Conservation (phyloP, 2,113 vertebrate species). For the Galeopterus variegatus region DNA sequence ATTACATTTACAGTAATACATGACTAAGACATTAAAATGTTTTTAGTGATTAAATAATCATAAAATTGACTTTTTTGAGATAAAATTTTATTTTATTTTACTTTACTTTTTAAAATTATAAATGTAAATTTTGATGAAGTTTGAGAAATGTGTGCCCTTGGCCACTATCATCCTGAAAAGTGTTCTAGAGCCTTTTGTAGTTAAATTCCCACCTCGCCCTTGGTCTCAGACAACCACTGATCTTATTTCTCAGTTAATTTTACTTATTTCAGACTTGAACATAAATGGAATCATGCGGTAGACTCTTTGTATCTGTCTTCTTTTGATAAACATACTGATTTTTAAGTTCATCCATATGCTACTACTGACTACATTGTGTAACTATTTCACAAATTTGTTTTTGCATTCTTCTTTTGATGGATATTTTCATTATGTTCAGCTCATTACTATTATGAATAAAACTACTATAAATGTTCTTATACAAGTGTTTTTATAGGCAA, state of each 20-base stretch:
- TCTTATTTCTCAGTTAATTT: neutral
- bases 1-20: neutral
- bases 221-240: neutral
- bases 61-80: neutral
- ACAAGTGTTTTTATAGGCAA: neutral
- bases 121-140: neutral
- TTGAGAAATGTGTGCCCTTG: neutral
- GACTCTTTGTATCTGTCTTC: neutral
- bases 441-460: constrained; percentile 17
- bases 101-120: too few species aligned
- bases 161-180: neutral
- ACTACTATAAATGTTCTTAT: neutral
- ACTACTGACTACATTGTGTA: neutral
- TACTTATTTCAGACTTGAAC: neutral
- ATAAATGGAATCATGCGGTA: neutral
- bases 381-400: neutral
- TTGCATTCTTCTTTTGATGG: neutral
- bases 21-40: neutral
- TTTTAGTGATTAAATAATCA: neutral
- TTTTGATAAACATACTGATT: constrained; percentile 26
- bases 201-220: neutral
- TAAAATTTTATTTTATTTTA: neutral
- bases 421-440: neutral
- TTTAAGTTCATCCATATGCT: neutral
- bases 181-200: too few species aligned